A percentile compares a stretch with the other conserved stretches of the same genome.
Evolutionary conservation across 2,113 vertebrate genomes (phyloP).

Genomic region (Hippocampus barbouri): DNA sequence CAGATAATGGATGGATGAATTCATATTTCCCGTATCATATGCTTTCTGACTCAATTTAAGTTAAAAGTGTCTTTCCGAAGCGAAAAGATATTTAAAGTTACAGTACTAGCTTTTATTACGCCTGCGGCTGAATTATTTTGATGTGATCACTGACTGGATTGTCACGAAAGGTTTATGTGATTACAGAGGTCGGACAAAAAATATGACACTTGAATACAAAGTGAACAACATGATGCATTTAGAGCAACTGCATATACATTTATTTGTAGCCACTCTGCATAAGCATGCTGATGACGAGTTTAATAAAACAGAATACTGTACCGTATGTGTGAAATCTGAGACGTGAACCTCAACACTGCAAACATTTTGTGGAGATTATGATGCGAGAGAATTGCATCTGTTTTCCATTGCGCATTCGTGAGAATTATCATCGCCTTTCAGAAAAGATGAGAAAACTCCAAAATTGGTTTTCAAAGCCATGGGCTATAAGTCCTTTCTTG

Average conservation of each 20-base stretch:
- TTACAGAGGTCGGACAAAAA: neutral
- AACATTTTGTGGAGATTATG: neutral
- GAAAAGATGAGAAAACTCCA: constrained; percentile 32
- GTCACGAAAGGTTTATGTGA: neutral
- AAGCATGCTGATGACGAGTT: neutral
- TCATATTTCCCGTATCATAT: neutral
- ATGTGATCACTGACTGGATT: neutral
- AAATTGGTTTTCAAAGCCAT: constrained; percentile 20
- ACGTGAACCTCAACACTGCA: neutral
- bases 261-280: neutral
- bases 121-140: neutral
- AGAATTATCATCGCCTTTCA: constrained; percentile 32
- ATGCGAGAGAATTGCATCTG: constrained; percentile 24
- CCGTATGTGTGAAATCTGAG: neutral
- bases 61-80: neutral
- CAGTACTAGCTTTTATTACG: neutral
- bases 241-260: neutral
- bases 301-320: neutral
- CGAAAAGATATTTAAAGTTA: neutral
- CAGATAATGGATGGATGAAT: neutral
- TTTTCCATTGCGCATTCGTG: constrained; percentile 31
- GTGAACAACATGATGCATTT: neutral
- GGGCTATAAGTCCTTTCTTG: constrained; percentile 18
- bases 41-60: neutral
- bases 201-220: neutral